Evolutionary conservation across 2,113 vertebrate genomes (phyloP), one percentile per base, ranked within the genome.

Genomic region (Gopherus flavomarginatus): DNA sequence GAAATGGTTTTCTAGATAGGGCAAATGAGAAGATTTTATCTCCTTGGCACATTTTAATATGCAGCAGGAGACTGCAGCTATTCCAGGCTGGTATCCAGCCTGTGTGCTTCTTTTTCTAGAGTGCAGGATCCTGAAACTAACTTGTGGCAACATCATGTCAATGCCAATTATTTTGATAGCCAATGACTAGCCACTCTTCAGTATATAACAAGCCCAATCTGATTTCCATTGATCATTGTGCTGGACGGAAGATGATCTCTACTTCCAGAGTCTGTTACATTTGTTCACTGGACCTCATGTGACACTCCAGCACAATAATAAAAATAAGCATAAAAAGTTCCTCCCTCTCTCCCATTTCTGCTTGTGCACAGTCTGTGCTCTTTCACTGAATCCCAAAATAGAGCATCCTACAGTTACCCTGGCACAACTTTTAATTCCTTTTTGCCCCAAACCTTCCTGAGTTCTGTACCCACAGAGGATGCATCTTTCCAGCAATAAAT

Each of bases 31-130:
- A 65, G 50, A 52, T 69, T 97, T 96, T 87, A 85, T 96, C 79
- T 94, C 88, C 91, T 86, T 1, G 3, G 77, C 59, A 92, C 79
- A 87, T 93, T 94, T 92, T 79, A 96, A 87, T 96, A 79, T 81
- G 87, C 38, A 95, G 90, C 90, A 95, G 94, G 95, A 94, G 57
- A 95, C 75, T 83, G 86, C 38, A 97, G 91, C 84, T 95, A 91
- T 97, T 94, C 95, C 44, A 57, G 75, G 22, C 12, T 44, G 75
- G 42, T 7, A 27, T 47, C 75, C 27, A 27, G 91, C 93, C 86
- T 93, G 54, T 53, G 53, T 65, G 90, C 38, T 92, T 57, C 85
- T 95, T 94, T 93, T 96, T 49, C 88, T 53, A 88, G 92, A 82
- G 83, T 8, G 1, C 4, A 82, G 91, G 89, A 94, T 72, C 65